These are phyloP conservation scores for Sinonovacula constricta DNA, from an alignment of 1,140 invertebrate species.

Conservation along the genomic window DNA sequence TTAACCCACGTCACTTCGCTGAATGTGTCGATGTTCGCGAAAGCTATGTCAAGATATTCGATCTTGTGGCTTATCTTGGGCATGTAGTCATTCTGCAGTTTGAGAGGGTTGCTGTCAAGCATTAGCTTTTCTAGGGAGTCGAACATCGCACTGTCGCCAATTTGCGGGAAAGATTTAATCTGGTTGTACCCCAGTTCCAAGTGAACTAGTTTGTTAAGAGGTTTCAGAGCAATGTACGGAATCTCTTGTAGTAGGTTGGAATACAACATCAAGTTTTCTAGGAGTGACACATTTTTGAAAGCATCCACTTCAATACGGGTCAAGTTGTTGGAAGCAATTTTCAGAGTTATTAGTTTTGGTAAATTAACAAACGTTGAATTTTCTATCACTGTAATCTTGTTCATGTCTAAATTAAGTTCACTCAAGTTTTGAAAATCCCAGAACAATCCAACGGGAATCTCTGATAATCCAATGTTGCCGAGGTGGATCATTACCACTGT, in stretches of 20 bases:
- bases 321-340: slow-evolving; percentile 5
- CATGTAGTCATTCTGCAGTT: background rate
- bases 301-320: slow-evolving; percentile 9
- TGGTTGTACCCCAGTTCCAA: slow-evolving; percentile 10
- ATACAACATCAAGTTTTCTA: slow-evolving; percentile 15
- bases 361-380: slow-evolving; percentile 27
- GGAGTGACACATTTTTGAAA: slow-evolving; percentile 9
- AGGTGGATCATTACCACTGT: slow-evolving; percentile 15
- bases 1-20: slow-evolving; percentile 17
- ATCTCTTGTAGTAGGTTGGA: slow-evolving; percentile 11
- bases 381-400: slow-evolving; percentile 2
- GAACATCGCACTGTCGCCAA: background rate
- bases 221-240: slow-evolving; percentile 1
- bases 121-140: slow-evolving; percentile 15
- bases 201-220: background rate
- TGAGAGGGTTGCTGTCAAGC: slow-evolving; percentile 22
- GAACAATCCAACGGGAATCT: slow-evolving; percentile 13
- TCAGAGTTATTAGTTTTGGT: slow-evolving; percentile 4
- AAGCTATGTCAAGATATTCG: slow-evolving; percentile 7
- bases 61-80: slow-evolving; percentile 14
- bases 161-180: slow-evolving; percentile 7
- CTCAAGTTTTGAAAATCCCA: slow-evolving; percentile 3
- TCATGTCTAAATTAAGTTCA: background rate
- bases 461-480: background rate
- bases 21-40: background rate